Evolutionary conservation across 2,113 vertebrate species (phyloP), one percentile per base, ranked within the genome.

Genomic region (human): DNA sequence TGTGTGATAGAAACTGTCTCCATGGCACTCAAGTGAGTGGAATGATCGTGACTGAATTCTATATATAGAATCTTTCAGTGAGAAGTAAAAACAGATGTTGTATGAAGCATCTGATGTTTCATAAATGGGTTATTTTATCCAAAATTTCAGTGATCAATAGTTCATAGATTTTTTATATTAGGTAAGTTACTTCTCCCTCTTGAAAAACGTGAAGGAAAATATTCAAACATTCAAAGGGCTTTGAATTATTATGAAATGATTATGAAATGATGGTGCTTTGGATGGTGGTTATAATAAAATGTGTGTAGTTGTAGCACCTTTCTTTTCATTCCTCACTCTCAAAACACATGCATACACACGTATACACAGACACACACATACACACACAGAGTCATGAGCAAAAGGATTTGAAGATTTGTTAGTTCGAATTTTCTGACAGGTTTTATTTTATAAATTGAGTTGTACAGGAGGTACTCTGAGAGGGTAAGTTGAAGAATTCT

Each of bases 131-230:
- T 87, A 23, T 78, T 89, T 82, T 73, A 84, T 82, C 23, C n/a
- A 48, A 80, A 50, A 82, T 79, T 92, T 48, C 16, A 22, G 1
- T 48, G 4, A 55, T 89, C 57, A 50, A 20, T 76, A 78, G 79
- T 80, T 76, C 20, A 81, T 72, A 45, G 48, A 55, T 68, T 79
- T 72, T 97, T 76, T 76, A 85, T 76, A 64, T 59, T 84, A 82
- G 13, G 0, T 80, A 79, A 79, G 45, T 57, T 55, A 92, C 43
- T 94, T 95, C 3, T 94, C 27, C 32, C 43, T 20, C 48, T 95
- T 88, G 14, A 78, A 94, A 95, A 93, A 13, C 68, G 88, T 78
- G 32, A 90, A 72, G 75, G 18, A 94, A 97, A 48, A 92, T 57
- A 93, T 80, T 55, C 48, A 83, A 35, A 57, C 35, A 80, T 9